Evolutionary conservation across 2,113 vertebrate species (phyloP).

Genomic region (Esox niger): DNA sequence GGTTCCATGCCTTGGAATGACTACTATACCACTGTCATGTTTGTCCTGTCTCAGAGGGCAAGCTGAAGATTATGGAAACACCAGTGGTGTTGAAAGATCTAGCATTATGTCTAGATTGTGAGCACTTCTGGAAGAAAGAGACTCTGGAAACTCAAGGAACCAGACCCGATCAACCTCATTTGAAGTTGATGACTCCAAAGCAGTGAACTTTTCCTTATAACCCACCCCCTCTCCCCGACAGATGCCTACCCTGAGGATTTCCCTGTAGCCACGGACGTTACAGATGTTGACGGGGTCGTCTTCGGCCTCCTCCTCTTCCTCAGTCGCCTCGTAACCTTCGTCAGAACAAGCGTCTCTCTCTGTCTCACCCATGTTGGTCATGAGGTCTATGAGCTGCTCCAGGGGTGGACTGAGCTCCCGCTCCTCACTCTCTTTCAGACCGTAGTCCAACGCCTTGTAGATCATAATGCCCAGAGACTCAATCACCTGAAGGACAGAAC

Average conservation of each 20-base stretch:
- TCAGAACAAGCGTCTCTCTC: slow-evolving; percentile 80
- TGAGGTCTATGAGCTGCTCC: slow-evolving; percentile 92
- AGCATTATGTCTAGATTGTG: neutral
- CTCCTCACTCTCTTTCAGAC: slow-evolving; percentile 95
- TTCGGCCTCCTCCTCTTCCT: slow-evolving; percentile 82
- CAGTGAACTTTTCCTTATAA: neutral
- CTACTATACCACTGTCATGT: neutral
- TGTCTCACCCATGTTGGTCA: slow-evolving; percentile 86
- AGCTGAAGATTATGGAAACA: neutral
- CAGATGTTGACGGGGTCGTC: slow-evolving; percentile 63
- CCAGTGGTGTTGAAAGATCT: too few species aligned
- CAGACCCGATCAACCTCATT: neutral
- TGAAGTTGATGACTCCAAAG: neutral
- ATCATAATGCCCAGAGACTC: slow-evolving; percentile 97
- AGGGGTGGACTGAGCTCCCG: slow-evolving; percentile 91
- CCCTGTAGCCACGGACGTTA: slow-evolving; percentile 79
- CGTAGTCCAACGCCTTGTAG: slow-evolving; percentile 97
- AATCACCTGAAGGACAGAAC: slow-evolving; percentile 75
- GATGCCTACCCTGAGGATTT: slow-evolving; percentile 87
- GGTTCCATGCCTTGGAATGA: neutral
- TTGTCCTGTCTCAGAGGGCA: neutral
- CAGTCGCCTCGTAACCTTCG: slow-evolving; percentile 91
- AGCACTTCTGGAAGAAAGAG: slow-evolving; percentile 16
- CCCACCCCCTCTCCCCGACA: neutral
- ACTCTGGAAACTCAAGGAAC: slow-evolving; percentile 4